These are phyloP conservation scores for Drosophila picticornis DNA, from an alignment of 2,888 invertebrate genomes.

Conservation along the genomic window DNA sequence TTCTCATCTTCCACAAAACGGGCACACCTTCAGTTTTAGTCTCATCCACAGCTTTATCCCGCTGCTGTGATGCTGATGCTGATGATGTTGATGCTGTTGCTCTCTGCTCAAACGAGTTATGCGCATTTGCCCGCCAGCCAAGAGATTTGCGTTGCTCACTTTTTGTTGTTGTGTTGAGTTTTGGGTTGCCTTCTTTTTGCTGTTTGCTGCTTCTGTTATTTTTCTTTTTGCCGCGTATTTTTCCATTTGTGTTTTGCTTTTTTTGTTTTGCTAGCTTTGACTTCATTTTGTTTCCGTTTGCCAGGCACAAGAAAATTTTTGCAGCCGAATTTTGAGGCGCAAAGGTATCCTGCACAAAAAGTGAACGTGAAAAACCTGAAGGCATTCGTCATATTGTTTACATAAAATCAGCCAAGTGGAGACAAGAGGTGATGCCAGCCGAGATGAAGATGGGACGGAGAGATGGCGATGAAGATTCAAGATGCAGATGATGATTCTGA, in stretches of 20 bases:
- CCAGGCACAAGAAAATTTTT: constrained; percentile 24
- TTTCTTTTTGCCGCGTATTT: background rate
- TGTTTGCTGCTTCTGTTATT: constrained; percentile 1
- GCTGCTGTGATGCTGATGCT: constrained; percentile 1
- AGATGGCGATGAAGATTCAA: constrained; percentile 1
- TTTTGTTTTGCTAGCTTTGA: constrained; percentile 22
- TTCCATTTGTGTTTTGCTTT: background rate
- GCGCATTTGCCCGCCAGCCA: constrained; percentile 67
- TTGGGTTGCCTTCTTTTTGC: constrained; percentile 35
- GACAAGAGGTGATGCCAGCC: constrained; percentile 44
- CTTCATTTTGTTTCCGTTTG: constrained; percentile 53
- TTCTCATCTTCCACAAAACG: constrained; percentile 34
- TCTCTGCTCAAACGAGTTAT: constrained; percentile 66
- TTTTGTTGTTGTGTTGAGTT: constrained; percentile 6
- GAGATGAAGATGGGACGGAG: background rate
- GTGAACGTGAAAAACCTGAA: constrained; percentile 53
- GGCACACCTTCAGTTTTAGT: constrained; percentile 1
- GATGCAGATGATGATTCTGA: background rate
- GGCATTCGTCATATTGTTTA: constrained; percentile 77
- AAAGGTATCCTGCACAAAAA: constrained; percentile 43
- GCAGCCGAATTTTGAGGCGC: constrained; percentile 40
- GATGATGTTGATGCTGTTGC: background rate
- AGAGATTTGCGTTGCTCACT: constrained; percentile 68
- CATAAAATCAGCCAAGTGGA: constrained; percentile 65
- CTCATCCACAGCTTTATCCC: constrained; percentile 11